Evolutionary conservation across 1,140 invertebrate genomes (phyloP).

Genomic region (Idris sp.): DNA sequence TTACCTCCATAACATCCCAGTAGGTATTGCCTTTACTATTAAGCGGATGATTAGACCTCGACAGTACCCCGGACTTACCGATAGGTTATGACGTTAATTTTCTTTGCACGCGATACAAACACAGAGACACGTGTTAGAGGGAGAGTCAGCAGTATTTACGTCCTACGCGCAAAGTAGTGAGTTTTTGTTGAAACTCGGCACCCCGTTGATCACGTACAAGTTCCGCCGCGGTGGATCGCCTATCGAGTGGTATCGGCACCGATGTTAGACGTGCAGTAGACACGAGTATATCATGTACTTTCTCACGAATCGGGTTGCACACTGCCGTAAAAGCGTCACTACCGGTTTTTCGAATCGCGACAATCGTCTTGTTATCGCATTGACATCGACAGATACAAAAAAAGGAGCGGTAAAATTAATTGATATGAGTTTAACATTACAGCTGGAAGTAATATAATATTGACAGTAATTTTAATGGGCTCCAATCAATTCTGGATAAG

Average conservation of each 20-base stretch:
- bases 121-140: conserved; percentile 29
- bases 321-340: conserved; percentile 53
- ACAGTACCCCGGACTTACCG: conserved; percentile 20
- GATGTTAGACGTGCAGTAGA: conserved; percentile 46
- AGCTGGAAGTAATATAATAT: conserved; percentile 16
- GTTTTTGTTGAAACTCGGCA: conserved; percentile 49
- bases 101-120: conserved; percentile 36
- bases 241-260: conserved; percentile 39
- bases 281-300: conserved; percentile 62
- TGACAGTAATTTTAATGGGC: conserved; percentile 9
- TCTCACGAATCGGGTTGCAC: conserved; percentile 49
- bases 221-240: conserved; percentile 29
- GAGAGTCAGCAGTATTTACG: conserved; percentile 36
- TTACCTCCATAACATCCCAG: conserved; percentile 5
- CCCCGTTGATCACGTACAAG: conserved; percentile 45
- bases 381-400: conserved; percentile 29
- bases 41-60: conserved; percentile 42
- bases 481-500: conserved; percentile 13
- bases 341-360: conserved; percentile 49
- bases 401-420: conserved; percentile 39
- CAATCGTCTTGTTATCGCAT: conserved; percentile 39
- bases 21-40: conserved; percentile 36
- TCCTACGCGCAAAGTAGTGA: conserved; percentile 43
- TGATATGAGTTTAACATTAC: conserved; percentile 15
- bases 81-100: conserved; percentile 41